A percentile compares a stretch with the other conserved stretches of the same genome.
These are phyloP conservation scores for Barnardius zonarius DNA, from an alignment of 2,113 vertebrate species.

Conservation along the genomic window DNA sequence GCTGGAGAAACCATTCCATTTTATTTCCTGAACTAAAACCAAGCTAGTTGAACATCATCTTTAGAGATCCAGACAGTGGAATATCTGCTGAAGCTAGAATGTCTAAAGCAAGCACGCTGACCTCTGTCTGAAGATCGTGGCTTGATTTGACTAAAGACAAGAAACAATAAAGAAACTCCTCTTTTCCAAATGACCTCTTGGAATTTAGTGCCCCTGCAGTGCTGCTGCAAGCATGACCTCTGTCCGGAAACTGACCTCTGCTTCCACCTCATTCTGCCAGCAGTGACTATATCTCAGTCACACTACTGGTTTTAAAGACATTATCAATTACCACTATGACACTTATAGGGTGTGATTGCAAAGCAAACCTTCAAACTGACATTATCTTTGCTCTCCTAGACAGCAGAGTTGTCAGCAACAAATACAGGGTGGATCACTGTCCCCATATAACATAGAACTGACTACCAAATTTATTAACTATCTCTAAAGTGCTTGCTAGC, in stretches of 20 bases:
- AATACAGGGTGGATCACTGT: not conserved
- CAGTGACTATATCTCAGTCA: not conserved
- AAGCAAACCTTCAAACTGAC: not conserved
- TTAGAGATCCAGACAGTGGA: not conserved
- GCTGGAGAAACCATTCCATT: not conserved
- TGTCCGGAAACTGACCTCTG: not conserved
- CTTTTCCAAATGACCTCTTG: not conserved
- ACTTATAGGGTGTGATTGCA: not conserved
- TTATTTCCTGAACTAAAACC: not conserved
- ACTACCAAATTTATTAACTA: not conserved
- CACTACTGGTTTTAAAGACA: not conserved
- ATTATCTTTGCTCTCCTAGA: not conserved
- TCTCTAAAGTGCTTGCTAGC: not conserved
- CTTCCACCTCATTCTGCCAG: not conserved
- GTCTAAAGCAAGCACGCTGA: not conserved
- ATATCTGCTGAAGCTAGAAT: not conserved
- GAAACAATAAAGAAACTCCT: not conserved
- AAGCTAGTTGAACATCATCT: not conserved
- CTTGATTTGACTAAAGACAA: not conserved
- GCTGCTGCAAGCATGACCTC: not conserved
- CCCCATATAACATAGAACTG: not conserved
- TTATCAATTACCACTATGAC: not conserved
- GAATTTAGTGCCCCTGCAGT: not conserved
- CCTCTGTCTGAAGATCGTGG: not conserved
- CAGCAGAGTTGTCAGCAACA: not conserved